phyloP scores from a whole-genome alignment of 1,140 invertebrate species.

The Ceratina japonica region DNA sequence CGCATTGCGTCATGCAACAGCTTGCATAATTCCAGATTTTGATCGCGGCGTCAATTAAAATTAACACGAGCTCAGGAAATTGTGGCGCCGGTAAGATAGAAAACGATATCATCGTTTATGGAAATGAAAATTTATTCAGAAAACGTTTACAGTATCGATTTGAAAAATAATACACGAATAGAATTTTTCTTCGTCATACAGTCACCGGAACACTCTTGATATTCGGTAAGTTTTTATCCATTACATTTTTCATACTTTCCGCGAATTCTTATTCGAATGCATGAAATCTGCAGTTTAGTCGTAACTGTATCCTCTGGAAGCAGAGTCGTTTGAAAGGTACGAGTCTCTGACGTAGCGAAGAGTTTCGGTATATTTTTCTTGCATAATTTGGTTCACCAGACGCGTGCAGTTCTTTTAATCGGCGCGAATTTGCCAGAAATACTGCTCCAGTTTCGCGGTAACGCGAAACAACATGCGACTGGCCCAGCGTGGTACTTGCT shows the following conservation, averaged over 20 bases:
- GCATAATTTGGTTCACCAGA: conserved; percentile 69
- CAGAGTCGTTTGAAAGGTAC: conserved; percentile 35
- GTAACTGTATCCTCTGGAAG: conserved; percentile 13
- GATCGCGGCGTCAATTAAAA: conserved; percentile 24
- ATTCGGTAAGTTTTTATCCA: no score
- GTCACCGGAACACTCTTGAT: no score
- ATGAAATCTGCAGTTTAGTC: not conserved
- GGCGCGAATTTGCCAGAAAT: conserved; percentile 56
- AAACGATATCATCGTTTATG: conserved; percentile 6
- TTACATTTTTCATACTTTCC: no score
- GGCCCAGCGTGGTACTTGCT: no score
- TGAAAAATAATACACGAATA: no score
- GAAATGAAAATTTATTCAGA: conserved; percentile 5
- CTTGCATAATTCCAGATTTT: conserved; percentile 21
- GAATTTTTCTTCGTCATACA: no score
- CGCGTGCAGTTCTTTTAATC: conserved; percentile 52
- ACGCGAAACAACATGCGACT: conserved; percentile 8
- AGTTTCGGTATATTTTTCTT: conserved; percentile 65
- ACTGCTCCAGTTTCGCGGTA: conserved; percentile 49
- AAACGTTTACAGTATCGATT: not conserved
- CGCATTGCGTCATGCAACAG: not conserved
- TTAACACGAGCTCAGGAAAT: not conserved
- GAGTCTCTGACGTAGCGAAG: conserved; percentile 16
- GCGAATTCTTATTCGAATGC: no score
- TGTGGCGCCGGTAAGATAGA: conserved; percentile 31